Percentiles rank a stretch among this genome's conserved stretches.
phyloP scores from a whole-genome alignment of 2,888 invertebrate species.

The Patella depressa region DNA sequence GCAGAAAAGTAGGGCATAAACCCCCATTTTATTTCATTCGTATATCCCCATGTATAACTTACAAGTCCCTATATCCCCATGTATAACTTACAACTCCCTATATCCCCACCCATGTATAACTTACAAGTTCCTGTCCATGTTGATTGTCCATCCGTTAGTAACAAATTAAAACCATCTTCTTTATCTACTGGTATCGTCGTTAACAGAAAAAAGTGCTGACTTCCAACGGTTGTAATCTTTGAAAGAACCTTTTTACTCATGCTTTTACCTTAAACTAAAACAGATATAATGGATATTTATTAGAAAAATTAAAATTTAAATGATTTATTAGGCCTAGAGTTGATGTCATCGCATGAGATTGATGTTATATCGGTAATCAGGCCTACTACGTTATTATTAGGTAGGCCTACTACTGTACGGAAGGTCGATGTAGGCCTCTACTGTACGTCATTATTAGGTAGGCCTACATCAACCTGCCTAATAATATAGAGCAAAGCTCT shows the following conservation, averaged over 20 bases:
- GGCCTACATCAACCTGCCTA: no score
- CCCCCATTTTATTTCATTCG: no score
- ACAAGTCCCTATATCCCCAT: slow-evolving; percentile 34
- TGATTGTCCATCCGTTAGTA: slow-evolving; percentile 50
- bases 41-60: slow-evolving; percentile 17
- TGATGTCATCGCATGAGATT: no score
- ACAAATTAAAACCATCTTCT: slow-evolving; percentile 55
- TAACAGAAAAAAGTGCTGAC: slow-evolving; percentile 42
- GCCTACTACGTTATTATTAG: no score
- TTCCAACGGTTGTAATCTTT: slow-evolving; percentile 32
- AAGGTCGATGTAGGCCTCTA: no score
- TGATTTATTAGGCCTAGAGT: no score
- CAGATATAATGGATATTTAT: not conserved
- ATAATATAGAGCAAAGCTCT: no score
- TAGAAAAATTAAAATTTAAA: no score
- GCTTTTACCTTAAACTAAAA: not conserved
- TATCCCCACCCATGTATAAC: slow-evolving; percentile 11
- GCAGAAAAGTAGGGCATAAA: no score
- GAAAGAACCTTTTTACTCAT: slow-evolving; percentile 34
- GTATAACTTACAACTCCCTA: slow-evolving; percentile 38
- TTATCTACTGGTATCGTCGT: slow-evolving; percentile 52
- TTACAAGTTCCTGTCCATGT: slow-evolving; percentile 58
- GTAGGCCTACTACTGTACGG: no score
- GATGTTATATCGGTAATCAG: no score
- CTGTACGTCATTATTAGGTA: no score